Evolutionary conservation across 1,140 invertebrate genomes (phyloP).

Genomic region (Teleogryllus occipitalis): DNA sequence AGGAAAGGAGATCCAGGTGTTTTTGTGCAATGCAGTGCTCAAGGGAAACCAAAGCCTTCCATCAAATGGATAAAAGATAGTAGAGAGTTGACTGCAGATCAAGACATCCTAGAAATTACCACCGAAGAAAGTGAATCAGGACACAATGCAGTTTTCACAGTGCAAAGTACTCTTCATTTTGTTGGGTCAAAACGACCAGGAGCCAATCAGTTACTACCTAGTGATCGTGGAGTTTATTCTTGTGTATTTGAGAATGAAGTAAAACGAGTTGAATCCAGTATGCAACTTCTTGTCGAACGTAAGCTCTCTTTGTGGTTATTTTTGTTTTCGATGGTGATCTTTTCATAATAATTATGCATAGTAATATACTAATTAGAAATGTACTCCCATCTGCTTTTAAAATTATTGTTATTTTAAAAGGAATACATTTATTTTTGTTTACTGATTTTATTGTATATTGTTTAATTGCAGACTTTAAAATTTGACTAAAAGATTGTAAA

Average conservation of each 20-base stretch:
- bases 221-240: slow-evolving; percentile 76
- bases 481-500: too few relatives aligned
- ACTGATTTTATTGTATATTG: too few relatives aligned
- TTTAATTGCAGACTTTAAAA: too few relatives aligned
- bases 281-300: slow-evolving; percentile 85
- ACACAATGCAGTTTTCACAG: slow-evolving; percentile 64
- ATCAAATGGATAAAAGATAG: slow-evolving; percentile 83
- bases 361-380: too few relatives aligned
- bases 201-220: slow-evolving; percentile 65
- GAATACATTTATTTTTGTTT: too few relatives aligned
- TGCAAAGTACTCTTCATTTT: slow-evolving; percentile 76
- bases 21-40: slow-evolving; percentile 70
- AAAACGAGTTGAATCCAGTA: slow-evolving; percentile 71
- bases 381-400: too few relatives aligned
- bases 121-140: slow-evolving; percentile 61
- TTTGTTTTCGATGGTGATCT: too few relatives aligned
- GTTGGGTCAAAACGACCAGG: slow-evolving; percentile 62
- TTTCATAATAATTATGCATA: too few relatives aligned
- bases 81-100: slow-evolving; percentile 59
- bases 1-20: slow-evolving; percentile 74
- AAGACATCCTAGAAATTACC: slow-evolving; percentile 68
- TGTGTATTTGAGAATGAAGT: slow-evolving; percentile 86
- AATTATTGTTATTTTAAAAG: too few relatives aligned
- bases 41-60: slow-evolving; percentile 75
- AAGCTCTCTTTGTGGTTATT: slow-evolving; percentile 37